Evolutionary conservation across 2,113 vertebrate species (phyloP), one percentile per base, ranked within the genome.

Genomic region (Xiphophorus couchianus): DNA sequence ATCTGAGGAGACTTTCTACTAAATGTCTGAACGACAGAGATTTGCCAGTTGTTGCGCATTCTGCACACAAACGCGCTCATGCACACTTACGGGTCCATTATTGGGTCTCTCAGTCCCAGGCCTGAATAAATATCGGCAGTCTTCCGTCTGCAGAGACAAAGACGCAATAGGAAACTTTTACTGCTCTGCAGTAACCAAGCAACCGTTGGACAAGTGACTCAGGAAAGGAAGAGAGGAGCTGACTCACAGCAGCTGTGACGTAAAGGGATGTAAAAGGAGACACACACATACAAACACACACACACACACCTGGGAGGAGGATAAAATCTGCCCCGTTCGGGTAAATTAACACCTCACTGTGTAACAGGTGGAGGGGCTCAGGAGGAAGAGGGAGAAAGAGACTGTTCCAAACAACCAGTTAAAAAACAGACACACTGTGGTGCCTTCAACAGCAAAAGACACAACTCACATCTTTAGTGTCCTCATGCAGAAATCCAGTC

Each of bases 251-350:
- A 69, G 78, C 79, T 88, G 86, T 94, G 93, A 94, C 90, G 91
- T 94, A 89, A 87, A 92, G 83, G 51, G 85, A 89, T 81, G 51
- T 82, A 51, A 86, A 80, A 81, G 74, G 81, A 86, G 78, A 79
- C 86, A 83, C 74, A 83, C 35, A 67, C 69, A 85, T 37, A 69
- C 30, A 67, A 63, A 85, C 89, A 80, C 85, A 81, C 63, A 70
- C 51, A 73, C 48, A 42, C 54, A 69, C 35, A 67, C 69, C 84
- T 88, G 22, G 44, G 25, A 95, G 22, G 89, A 94, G 85, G 95
- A 74, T 96, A 94, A 96, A 66, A 95, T 93, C 82, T 94, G 92
- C 78, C 93, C 95, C 92, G 86, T 94, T 96, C 94, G 90, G 94
- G 2, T 95, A 95, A 82, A 93, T 95, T 86, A 96, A 93, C 77